Percentiles rank a stretch among this genome's conserved stretches.
phyloP scores from a whole-genome alignment of 2,797 vertebrate genomes.

The Picus viridis region DNA sequence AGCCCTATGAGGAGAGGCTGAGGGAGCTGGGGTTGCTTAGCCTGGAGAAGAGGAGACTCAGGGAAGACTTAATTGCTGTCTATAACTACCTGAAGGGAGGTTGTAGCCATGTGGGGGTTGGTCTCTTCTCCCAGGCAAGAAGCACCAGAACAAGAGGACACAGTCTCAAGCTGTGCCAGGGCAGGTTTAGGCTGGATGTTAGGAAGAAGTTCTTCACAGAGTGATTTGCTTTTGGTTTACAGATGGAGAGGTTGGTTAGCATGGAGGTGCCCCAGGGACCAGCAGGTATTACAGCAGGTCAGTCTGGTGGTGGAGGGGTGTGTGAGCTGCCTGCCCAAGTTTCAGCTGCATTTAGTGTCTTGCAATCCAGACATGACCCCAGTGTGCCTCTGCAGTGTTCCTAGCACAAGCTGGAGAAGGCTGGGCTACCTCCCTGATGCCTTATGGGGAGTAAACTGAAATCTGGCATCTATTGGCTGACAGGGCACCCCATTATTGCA shows the following conservation, averaged over 20 bases:
- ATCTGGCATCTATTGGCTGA: not conserved
- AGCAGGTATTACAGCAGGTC: not conserved
- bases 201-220: no score
- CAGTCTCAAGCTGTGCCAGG: no score
- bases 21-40: no score
- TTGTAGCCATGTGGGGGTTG: no score
- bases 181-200: no score
- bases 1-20: no score
- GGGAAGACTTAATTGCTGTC: no score
- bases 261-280: not conserved
- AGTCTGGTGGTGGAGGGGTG: not conserved
- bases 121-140: no score
- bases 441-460: accelerated
- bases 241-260: not conserved
- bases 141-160: no score
- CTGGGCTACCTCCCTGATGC: not conserved
- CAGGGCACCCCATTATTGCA: not conserved
- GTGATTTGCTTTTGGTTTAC: not conserved
- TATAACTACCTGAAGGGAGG: no score
- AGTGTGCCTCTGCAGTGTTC: accelerated
- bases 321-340: accelerated
- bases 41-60: no score
- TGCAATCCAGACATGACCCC: accelerated
- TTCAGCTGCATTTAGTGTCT: not conserved
- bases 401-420: not conserved